These are phyloP conservation scores for Eublepharis macularius DNA, from an alignment of 2,113 vertebrate species.

Conservation along the genomic window DNA sequence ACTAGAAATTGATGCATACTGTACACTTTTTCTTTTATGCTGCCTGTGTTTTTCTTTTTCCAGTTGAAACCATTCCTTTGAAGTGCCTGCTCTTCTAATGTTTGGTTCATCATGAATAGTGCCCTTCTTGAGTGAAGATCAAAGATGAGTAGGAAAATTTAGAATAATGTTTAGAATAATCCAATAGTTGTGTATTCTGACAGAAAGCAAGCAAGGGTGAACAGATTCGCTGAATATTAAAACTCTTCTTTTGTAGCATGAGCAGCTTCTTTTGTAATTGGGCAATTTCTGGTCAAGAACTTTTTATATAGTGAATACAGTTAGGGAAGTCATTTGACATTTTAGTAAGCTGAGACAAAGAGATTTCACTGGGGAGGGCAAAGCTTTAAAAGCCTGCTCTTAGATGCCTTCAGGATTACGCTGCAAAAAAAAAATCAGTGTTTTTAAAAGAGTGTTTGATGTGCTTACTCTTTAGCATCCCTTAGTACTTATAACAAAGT, in stretches of 20 bases:
- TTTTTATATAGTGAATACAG: not conserved
- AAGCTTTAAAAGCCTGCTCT: not conserved
- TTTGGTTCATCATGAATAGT: not conserved
- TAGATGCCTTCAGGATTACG: not conserved
- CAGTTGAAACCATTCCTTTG: not conserved
- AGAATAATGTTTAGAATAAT: not conserved
- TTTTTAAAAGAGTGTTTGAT: too few species aligned
- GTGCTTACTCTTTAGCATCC: too few species aligned
- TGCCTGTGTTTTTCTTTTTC: not conserved
- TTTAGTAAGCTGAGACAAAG: not conserved
- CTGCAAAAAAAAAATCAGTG: not conserved
- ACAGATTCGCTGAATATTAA: not conserved
- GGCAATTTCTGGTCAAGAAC: not conserved
- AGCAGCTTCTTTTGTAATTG: not conserved
- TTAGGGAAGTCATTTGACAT: not conserved
- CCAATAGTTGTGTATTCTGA: not conserved
- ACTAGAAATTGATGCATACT: not conserved
- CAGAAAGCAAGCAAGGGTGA: not conserved
- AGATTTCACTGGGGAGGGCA: too few species aligned
- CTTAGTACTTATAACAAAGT: too few species aligned
- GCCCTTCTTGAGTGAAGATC: not conserved
- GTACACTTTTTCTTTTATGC: not conserved
- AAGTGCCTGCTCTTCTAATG: not conserved
- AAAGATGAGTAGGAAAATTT: not conserved
- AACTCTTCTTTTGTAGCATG: not conserved